Conservation (phyloP, 2,797 vertebrate genomes). For the Naso thynnoides region DNA sequence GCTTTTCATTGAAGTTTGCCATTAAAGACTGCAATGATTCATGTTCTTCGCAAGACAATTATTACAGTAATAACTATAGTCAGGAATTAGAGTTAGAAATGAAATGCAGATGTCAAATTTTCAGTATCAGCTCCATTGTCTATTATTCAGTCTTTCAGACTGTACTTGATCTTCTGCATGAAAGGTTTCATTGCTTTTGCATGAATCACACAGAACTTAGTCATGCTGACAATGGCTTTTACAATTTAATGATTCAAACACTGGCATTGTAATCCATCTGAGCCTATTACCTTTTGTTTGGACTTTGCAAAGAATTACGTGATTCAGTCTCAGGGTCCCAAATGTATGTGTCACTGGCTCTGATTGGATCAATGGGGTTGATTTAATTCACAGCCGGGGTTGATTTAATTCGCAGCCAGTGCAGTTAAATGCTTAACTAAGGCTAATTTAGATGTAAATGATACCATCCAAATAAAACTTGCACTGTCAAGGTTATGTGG, state of each 20-base stretch:
- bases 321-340: slow-evolving; percentile 14
- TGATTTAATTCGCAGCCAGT: slow-evolving; percentile 42
- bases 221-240: not conserved
- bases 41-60: slow-evolving; percentile 5
- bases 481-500: slow-evolving; percentile 46
- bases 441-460: slow-evolving; percentile 64
- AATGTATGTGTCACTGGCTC: slow-evolving; percentile 19
- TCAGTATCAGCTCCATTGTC: slow-evolving; percentile 5
- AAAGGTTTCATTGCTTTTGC: not conserved
- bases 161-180: not conserved
- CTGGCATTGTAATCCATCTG: slow-evolving; percentile 16
- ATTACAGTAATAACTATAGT: not conserved
- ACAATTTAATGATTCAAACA: slow-evolving; percentile 22
- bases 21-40: slow-evolving; percentile 4
- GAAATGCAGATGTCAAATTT: slow-evolving; percentile 14
- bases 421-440: slow-evolving; percentile 53
- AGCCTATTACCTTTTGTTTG: slow-evolving; percentile 39
- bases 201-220: slow-evolving; percentile 2
- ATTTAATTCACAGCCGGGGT: slow-evolving; percentile 38
- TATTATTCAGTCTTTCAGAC: not conserved
- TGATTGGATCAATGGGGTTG: slow-evolving; percentile 50
- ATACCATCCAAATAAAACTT: slow-evolving; percentile 23
- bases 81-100: not conserved
- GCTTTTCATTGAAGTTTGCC: slow-evolving; percentile 24
- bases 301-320: slow-evolving; percentile 25